A percentile compares a stretch with the other conserved stretches of the same genome.
phyloP scores from a whole-genome alignment of 2,888 invertebrate genomes.

The Chaetogeoica ovagalla region DNA sequence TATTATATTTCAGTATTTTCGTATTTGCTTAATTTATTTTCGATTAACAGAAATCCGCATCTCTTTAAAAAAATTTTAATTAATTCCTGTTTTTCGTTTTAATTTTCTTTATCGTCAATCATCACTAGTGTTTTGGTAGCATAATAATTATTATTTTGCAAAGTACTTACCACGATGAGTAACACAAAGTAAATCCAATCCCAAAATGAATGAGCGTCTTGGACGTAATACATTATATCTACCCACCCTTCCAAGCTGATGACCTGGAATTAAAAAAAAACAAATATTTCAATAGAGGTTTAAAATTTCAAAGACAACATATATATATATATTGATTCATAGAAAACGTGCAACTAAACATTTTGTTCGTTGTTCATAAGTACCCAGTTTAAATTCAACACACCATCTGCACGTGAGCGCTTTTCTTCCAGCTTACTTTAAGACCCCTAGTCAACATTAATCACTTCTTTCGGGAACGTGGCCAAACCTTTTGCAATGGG shows the following conservation, averaged over 20 bases:
- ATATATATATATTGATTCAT: not conserved
- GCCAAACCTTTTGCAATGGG: slow-evolving; percentile 32
- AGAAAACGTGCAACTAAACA: not conserved
- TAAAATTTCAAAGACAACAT: not conserved
- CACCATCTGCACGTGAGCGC: slow-evolving; percentile 7
- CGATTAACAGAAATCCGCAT: no score
- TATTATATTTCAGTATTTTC: no score
- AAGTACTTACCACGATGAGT: slow-evolving; percentile 89
- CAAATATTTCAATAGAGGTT: not conserved
- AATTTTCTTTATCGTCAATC: not conserved
- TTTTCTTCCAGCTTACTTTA: slow-evolving; percentile 21
- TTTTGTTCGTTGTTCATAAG: not conserved
- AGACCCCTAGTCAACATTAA: slow-evolving; percentile 38
- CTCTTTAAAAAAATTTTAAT: no score
- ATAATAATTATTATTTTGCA: not conserved
- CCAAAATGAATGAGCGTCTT: slow-evolving; percentile 99
- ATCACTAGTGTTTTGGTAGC: not conserved
- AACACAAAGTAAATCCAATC: slow-evolving; percentile 99
- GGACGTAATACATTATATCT: slow-evolving; percentile 99
- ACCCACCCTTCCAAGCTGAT: slow-evolving; percentile 99
- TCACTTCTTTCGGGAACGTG: slow-evolving; percentile 36
- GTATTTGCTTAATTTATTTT: no score
- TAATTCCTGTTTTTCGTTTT: no score
- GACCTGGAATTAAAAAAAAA: slow-evolving; percentile 68
- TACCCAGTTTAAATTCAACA: slow-evolving; percentile 19